A percentile compares a stretch with the other conserved stretches of the same genome.
phyloP scores from a whole-genome alignment of 2,113 vertebrate species.

The Leptobrachium ailaonicum region DNA sequence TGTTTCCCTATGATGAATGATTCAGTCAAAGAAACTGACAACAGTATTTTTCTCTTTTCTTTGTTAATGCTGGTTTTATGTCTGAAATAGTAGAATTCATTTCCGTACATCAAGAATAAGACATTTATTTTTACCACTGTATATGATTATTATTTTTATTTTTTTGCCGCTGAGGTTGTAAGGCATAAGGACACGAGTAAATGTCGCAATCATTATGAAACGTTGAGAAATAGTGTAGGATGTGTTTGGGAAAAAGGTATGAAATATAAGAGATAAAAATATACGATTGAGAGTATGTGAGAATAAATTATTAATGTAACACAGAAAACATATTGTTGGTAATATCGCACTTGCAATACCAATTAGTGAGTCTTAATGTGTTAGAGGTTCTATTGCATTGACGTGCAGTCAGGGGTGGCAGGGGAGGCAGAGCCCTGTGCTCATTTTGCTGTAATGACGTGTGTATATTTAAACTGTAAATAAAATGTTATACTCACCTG shows the following conservation, averaged over 20 bases:
- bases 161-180: not conserved
- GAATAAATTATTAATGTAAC: no score
- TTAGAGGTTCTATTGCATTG: no score
- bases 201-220: slow-evolving; percentile 9
- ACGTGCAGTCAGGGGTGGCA: no score
- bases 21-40: slow-evolving; percentile 19
- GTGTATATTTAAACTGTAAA: no score
- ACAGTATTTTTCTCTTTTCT: slow-evolving; percentile 21
- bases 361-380: no score
- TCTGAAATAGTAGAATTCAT: slow-evolving; percentile 8
- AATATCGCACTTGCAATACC: no score
- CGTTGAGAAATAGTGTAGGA: slow-evolving; percentile 4
- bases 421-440: no score
- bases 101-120: not conserved
- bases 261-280: slow-evolving; percentile 17
- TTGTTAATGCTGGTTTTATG: slow-evolving; percentile 25
- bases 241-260: not conserved
- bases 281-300: not conserved
- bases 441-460: no score
- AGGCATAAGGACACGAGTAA: not conserved
- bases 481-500: no score
- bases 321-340: no score
- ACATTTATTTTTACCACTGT: not conserved
- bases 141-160: not conserved
- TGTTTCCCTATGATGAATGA: slow-evolving; percentile 21